Percentiles rank a stretch among this genome's conserved stretches.
These are phyloP conservation scores for Sebastes ruberrimus DNA, from an alignment of 2,797 vertebrate genomes.

Conservation along the genomic window DNA sequence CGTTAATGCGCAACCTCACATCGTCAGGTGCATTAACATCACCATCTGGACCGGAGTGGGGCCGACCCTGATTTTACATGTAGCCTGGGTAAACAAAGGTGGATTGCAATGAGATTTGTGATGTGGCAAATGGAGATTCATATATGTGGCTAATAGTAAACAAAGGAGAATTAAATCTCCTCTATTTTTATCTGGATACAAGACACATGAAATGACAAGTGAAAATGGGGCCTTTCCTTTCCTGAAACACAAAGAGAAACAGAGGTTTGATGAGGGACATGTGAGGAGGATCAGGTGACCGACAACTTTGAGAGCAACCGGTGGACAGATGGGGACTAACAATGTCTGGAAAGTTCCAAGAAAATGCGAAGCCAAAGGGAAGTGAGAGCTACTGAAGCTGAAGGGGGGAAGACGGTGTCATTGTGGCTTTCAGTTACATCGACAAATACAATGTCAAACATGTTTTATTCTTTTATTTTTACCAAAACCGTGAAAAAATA, in stretches of 20 bases:
- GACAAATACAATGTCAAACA: background rate
- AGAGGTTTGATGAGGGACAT: background rate
- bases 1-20: no score
- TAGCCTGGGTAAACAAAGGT: no score
- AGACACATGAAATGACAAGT: background rate
- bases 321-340: background rate
- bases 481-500: background rate
- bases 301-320: background rate
- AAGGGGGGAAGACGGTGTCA: background rate
- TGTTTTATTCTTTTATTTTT: background rate
- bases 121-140: no score
- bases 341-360: background rate
- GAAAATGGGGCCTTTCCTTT: background rate
- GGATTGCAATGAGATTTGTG: background rate
- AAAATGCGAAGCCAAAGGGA: background rate
- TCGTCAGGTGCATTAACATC: no score
- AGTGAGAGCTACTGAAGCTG: background rate
- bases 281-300: background rate
- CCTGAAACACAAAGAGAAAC: background rate
- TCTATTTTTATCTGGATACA: background rate
- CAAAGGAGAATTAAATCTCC: background rate
- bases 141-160: no score
- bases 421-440: background rate
- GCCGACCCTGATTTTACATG: no score
- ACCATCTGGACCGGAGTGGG: no score